These are phyloP conservation scores for Drosophila kambysellisi DNA, from an alignment of 2,888 invertebrate species.

Conservation along the genomic window DNA sequence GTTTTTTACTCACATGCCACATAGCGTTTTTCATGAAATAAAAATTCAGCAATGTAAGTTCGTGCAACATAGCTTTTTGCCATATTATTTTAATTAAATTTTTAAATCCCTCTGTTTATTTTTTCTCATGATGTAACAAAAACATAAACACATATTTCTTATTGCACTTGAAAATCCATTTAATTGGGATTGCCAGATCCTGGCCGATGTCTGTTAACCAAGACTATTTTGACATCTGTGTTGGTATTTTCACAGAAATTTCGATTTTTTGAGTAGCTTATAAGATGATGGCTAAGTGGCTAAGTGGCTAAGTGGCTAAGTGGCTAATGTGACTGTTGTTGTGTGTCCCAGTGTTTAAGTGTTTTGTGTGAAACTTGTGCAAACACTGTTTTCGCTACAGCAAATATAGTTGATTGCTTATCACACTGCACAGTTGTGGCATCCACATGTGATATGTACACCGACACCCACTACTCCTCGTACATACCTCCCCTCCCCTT, in stretches of 20 bases:
- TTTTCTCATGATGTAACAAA: neutral
- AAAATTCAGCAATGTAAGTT: neutral
- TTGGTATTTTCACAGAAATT: constrained; percentile 36
- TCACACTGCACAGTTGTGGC: constrained; percentile 19
- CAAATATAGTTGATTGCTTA: neutral
- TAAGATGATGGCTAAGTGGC: constrained; percentile 19
- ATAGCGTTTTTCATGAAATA: neutral
- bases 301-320: constrained; percentile 21
- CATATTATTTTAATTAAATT: constrained; percentile 5
- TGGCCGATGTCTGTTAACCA: neutral
- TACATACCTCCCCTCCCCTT: neutral
- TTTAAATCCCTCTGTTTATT: neutral
- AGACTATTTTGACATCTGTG: constrained; percentile 19
- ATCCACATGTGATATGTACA: constrained; percentile 9
- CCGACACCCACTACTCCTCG: neutral
- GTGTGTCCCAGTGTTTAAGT: constrained; percentile 11
- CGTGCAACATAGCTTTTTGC: neutral
- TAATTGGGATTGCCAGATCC: constrained; percentile 1
- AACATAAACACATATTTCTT: neutral
- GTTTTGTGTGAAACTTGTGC: constrained; percentile 21
- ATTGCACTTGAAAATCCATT: constrained; percentile 47
- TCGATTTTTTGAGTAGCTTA: constrained; percentile 29
- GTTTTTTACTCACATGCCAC: neutral
- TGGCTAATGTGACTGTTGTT: constrained; percentile 6
- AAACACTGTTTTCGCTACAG: constrained; percentile 7